Base-by-base conservation (phyloP, 2,797 vertebrate genomes). In the Enteromius viviparus region DNA sequence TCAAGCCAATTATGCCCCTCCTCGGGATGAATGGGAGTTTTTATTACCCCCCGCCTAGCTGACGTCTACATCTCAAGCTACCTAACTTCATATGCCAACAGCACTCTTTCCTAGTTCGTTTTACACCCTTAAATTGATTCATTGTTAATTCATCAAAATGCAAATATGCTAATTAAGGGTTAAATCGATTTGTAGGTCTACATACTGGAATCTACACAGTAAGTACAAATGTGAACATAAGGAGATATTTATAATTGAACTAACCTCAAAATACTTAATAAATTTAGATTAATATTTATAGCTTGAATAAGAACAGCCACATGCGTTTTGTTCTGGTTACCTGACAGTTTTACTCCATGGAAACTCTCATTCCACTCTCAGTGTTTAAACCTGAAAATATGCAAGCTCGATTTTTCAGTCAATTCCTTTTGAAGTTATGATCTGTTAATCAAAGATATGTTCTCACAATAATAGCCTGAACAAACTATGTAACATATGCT, bases 31-130 rank as follows among this genome's bases (percentile, higher is more conserved):
- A 64, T 65, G 66, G 80, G 89, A 70, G 89, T 89, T 92, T 91
- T 91, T 92, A 91, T 92, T 88, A 87, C 86, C 87, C 69, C 75
- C 87, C 76, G 77, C 85, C 83, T 86, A 82, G 64, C 87, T 85
- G 85, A 91, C 78, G 85, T 86, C 42, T 21, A 51, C n/a, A 26
- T 75, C 53, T 47, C 60, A 17, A 60, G 53, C 75, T 53, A 55
- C 29, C 34, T 40, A 68, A 71, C 53, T 76, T 37, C 49, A 65
- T 79, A 71, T 78, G 29, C 40, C 60, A 11, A 34, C 60, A 69
- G 47, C 23, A 78, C 58, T 68, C 51, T 19, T 21, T 55, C 49
- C 68, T 23, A 21, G 5, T 15, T 37, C 19, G 3, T 37, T 62
- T 72, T 10, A n/a, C 10, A 62, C 42, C 19, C 26, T 19, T 29